Evolutionary conservation across 1,140 invertebrate genomes (phyloP).

Genomic region (Drosophila littoralis): DNA sequence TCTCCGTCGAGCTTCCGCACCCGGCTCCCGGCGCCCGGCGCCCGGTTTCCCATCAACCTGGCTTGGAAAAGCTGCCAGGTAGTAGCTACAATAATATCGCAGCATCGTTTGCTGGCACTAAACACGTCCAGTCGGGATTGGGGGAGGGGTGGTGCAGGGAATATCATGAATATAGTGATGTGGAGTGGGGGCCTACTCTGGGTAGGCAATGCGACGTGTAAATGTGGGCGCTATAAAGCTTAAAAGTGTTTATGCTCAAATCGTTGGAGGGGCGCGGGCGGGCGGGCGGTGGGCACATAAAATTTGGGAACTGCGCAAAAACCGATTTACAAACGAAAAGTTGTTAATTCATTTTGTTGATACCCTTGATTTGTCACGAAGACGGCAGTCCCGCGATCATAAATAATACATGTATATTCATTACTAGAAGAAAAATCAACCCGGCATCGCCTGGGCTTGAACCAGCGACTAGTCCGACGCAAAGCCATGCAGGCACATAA

Average conservation of each 20-base stretch:
- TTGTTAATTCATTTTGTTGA: conserved; percentile 16
- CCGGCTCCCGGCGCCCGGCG: too few species aligned
- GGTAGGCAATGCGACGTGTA: conserved; percentile 68
- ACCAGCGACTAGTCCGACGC: too few species aligned
- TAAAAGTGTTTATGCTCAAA: conserved; percentile 78
- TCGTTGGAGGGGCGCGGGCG: conserved; percentile 25
- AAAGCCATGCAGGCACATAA: too few species aligned
- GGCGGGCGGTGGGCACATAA: not conserved
- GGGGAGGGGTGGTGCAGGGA: not conserved
- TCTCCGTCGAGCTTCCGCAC: conserved; percentile 1
- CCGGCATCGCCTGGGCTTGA: too few species aligned
- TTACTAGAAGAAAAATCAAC: too few species aligned
- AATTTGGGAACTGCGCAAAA: conserved; percentile 19
- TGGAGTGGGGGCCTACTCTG: not conserved
- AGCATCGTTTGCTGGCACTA: conserved; percentile 45
- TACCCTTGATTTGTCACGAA: not conserved
- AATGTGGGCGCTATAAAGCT: conserved; percentile 77
- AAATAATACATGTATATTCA: too few species aligned
- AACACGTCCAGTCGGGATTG: conserved; percentile 27
- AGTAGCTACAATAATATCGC: conserved; percentile 51
- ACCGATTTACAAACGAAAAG: conserved; percentile 36
- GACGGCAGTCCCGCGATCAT: too few species aligned
- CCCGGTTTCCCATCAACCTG: not conserved
- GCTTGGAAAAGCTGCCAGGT: conserved; percentile 42
- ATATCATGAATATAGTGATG: not conserved